Evolutionary conservation across 2,888 invertebrate genomes (phyloP).

Genomic region (Cyaniris semiargus): DNA sequence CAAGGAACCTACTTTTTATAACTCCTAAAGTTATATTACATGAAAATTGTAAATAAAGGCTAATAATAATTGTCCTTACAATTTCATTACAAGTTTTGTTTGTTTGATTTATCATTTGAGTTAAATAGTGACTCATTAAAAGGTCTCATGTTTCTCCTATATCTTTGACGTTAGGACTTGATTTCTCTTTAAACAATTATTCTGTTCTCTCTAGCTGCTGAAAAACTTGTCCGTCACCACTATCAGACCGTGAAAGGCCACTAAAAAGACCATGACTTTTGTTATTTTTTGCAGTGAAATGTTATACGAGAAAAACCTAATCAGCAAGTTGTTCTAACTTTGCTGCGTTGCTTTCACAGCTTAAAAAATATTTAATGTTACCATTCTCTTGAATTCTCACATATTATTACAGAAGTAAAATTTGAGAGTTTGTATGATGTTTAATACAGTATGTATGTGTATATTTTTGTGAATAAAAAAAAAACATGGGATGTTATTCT

Average conservation of each 20-base stretch:
- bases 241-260: conserved; percentile 31
- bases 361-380: not conserved
- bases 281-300: conserved; percentile 22
- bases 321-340: not conserved
- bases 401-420: not conserved
- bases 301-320: conserved; percentile 18
- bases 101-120: too few relatives aligned
- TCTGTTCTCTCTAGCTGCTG: not conserved
- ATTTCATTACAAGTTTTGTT: too few relatives aligned
- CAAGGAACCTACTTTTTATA: too few relatives aligned
- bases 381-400: not conserved
- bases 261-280: conserved; percentile 24
- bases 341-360: not conserved
- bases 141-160: not conserved
- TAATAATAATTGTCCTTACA: too few relatives aligned
- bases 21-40: too few relatives aligned
- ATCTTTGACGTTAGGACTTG: not conserved
- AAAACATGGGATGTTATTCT: not conserved
- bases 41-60: too few relatives aligned
- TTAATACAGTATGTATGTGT: not conserved
- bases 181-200: not conserved
- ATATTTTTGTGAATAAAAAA: not conserved
- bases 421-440: not conserved
- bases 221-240: conserved; percentile 9
- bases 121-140: too few relatives aligned